Base-by-base conservation (phyloP, 2,888 invertebrate genomes). In the Pristionchus fissidentatus region DNA sequence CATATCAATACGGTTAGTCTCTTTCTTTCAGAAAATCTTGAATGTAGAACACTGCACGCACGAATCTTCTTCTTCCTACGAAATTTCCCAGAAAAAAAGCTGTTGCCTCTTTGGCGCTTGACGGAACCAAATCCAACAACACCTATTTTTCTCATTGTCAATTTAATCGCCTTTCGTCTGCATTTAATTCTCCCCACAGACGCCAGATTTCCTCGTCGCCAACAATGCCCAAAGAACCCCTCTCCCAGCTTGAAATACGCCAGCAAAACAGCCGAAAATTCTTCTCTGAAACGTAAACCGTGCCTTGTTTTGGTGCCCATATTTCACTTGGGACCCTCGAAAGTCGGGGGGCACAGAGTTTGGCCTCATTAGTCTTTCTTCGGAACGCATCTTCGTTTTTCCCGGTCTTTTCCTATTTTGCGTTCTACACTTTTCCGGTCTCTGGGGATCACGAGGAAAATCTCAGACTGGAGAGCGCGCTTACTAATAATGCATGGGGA, bases 401-500 rank as follows among this genome's bases (percentile, higher is more conserved):
- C 10, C 38, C 41, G 26, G 70, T 41, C 38, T 38, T 19, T 19
- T 13, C 62, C 66, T 70, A 70, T 70, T 70, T 41, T 41, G 38
- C 43, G 70, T 70, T 70, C 70, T 70, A 41, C 70, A 70, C 41
- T 38, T 41, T 70, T 70, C 70, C 70, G 70, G 70, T 70, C 66
- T 66, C 70, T 15, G 70, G 70, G 70, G 43, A 41, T 66, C 7
- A 26, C n/a, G 26, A 26, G n/a, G 70, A 43, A 70, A 70, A 70
- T 70, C 70, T 70, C 70, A 41, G 70, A 26, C 70, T 70, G 41
- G 70, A 70, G 38, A 26, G 70, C 70, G 70, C 70, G n/a, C n/a
- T n/a, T n/a, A 70, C 19, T 3, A 41, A 38, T 70, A 70, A 70
- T 70, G 70, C 70, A 70, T 70, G 35, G 22, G 70, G 26, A 70